Evolutionary conservation across 2,113 vertebrate species (phyloP).

Genomic region (Poecile atricapillus): DNA sequence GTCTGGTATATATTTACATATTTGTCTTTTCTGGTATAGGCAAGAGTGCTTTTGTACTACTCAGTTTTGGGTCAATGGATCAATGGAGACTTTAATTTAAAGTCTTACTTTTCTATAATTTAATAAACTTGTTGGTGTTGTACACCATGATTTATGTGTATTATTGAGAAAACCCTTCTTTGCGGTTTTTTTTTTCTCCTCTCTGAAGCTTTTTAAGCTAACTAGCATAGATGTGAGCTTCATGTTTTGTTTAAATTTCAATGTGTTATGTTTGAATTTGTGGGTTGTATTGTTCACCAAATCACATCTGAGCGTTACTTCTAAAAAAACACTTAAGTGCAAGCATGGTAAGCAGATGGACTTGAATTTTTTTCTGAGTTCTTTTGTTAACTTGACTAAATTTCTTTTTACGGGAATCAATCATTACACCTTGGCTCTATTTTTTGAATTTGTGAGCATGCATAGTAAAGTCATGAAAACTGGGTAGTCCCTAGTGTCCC

Average conservation of each 20-base stretch:
- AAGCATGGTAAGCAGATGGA: accelerated
- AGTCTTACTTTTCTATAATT: background rate
- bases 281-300: background rate
- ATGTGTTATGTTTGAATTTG: background rate
- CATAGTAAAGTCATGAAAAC: background rate
- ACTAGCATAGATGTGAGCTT: background rate
- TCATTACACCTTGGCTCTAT: background rate
- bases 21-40: background rate
- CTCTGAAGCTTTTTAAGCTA: background rate
- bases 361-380: background rate
- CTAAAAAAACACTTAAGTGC: background rate
- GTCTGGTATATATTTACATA: background rate
- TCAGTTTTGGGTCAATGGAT: background rate
- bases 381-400: background rate
- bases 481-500: background rate
- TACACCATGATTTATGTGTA: background rate
- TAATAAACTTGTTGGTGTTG: background rate
- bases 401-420: background rate
- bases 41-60: background rate
- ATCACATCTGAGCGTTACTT: background rate
- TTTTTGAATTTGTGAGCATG: background rate
- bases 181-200: background rate
- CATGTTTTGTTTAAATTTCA: background rate
- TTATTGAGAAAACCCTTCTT: background rate
- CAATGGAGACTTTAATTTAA: background rate